A percentile compares a stretch with the other conserved stretches of the same genome.
These are phyloP conservation scores for Malaclemys terrapin DNA, from an alignment of 2,113 vertebrate species.

Conservation along the genomic window DNA sequence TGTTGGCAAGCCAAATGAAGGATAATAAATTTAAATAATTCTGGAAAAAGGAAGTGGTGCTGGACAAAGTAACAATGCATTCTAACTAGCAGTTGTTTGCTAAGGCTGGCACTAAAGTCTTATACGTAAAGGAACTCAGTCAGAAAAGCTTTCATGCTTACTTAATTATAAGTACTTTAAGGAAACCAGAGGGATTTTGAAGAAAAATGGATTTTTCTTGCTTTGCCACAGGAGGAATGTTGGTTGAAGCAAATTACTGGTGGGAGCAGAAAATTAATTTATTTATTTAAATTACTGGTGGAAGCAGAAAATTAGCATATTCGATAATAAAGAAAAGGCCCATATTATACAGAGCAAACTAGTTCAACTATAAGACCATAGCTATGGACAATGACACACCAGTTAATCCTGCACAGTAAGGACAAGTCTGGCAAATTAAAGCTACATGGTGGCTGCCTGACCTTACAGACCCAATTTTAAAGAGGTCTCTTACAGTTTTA, in stretches of 20 bases:
- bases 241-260: not conserved
- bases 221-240: not conserved
- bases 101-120: not conserved
- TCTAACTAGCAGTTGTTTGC: not conserved
- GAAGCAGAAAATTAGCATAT: not conserved
- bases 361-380: not conserved
- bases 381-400: not conserved
- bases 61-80: not conserved
- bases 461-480: not conserved
- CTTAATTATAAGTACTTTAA: not conserved
- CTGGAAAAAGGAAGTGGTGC: not conserved
- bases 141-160: not conserved
- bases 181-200: not conserved
- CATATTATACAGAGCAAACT: not conserved
- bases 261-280: not conserved
- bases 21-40: accelerated
- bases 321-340: not conserved
- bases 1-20: not conserved
- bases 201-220: not conserved
- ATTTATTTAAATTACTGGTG: not conserved
- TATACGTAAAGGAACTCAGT: not conserved
- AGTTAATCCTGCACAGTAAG: not conserved
- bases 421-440: not conserved
- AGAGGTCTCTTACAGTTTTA: not conserved
- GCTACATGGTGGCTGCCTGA: not conserved